Conservation (phyloP, 2,113 vertebrate genomes). For the Stegostoma tigrinum region DNA sequence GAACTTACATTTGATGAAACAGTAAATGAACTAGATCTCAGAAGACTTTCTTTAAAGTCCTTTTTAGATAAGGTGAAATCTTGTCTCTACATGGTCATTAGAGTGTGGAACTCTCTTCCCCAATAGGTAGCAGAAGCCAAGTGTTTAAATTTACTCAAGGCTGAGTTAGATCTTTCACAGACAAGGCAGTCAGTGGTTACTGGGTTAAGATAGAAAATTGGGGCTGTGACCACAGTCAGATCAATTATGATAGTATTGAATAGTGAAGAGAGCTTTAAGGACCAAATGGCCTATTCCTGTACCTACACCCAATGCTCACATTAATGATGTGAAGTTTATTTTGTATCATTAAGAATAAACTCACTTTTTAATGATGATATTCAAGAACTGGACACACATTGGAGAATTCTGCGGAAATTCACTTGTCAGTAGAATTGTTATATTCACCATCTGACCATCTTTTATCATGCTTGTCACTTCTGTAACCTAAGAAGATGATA, state of each 20-base stretch:
- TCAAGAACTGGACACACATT: conserved; percentile 51
- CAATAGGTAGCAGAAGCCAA: too few species aligned
- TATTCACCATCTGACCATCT: conserved; percentile 45
- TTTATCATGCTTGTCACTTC: conserved; percentile 48
- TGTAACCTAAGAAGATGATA: conserved; percentile 46
- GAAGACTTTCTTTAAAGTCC: background rate
- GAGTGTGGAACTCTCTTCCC: too few species aligned
- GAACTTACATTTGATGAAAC: background rate
- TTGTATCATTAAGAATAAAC: conserved; percentile 28
- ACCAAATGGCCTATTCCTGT: too few species aligned
- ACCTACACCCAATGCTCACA: background rate
- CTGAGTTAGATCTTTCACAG: too few species aligned
- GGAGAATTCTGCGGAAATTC: conserved; percentile 47
- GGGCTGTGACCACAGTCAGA: too few species aligned
- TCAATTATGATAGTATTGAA: too few species aligned
- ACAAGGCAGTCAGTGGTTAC: too few species aligned
- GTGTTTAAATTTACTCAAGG: too few species aligned
- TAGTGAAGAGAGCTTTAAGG: too few species aligned
- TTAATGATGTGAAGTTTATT: background rate
- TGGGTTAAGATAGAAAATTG: too few species aligned
- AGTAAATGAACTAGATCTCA: background rate
- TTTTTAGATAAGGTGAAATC: too few species aligned
- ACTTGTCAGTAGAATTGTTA: conserved; percentile 47
- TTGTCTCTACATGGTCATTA: too few species aligned
- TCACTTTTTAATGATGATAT: conserved; percentile 54